Evolutionary conservation across 2,888 invertebrate genomes (phyloP).

Genomic region (Idaea straminata): DNA sequence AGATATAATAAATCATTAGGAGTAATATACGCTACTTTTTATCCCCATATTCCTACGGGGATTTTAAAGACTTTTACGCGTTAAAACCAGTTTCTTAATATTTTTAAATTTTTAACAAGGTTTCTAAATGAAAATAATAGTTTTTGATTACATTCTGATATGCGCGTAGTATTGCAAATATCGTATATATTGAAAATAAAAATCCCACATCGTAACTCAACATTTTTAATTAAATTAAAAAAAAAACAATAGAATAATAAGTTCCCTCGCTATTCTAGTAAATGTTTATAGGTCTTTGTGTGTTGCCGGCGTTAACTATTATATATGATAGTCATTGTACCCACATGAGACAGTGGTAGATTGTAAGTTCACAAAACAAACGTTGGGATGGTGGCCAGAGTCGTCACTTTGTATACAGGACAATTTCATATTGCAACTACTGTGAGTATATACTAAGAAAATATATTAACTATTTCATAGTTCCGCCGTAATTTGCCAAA

Average conservation of each 20-base stretch:
- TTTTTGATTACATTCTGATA: no score
- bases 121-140: no score
- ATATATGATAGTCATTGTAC: constrained; percentile 11
- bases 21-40: no score
- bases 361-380: neutral
- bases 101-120: no score
- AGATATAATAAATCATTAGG: no score
- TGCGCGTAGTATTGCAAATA: no score
- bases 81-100: no score
- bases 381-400: neutral
- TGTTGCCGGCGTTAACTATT: constrained; percentile 8
- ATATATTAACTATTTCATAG: no score
- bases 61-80: no score
- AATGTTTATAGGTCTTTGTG: constrained; percentile 11
- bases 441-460: neutral
- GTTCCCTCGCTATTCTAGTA: constrained; percentile 11
- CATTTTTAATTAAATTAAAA: no score
- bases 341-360: constrained; percentile 14
- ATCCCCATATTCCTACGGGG: no score
- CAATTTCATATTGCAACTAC: neutral
- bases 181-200: neutral
- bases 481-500: no score
- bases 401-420: neutral
- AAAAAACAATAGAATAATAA: neutral
- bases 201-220: neutral